Conservation (phyloP, 2,797 vertebrate species). For the Rhincodon typus region DNA sequence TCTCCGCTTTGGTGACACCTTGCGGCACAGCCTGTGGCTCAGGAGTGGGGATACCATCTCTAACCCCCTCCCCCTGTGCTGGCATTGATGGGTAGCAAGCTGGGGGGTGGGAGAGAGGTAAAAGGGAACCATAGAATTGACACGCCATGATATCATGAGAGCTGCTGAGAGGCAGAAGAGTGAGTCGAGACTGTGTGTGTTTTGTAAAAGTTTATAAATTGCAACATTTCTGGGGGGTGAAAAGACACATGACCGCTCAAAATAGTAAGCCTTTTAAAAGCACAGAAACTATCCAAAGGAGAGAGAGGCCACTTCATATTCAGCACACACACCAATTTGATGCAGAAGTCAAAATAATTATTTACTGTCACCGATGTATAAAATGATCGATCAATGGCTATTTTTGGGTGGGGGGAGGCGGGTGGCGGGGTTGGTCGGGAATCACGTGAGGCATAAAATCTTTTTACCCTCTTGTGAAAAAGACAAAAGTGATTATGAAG, state of each 20-base stretch:
- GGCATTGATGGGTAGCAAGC: neutral
- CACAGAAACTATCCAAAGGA: neutral
- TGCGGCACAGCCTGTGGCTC: neutral
- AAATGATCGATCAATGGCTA: neutral
- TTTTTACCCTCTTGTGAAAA: neutral
- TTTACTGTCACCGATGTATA: neutral
- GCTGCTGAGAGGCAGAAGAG: neutral
- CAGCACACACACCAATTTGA: neutral
- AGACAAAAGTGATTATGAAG: neutral
- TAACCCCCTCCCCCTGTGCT: neutral
- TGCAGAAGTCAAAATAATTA: neutral
- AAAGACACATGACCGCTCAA: neutral
- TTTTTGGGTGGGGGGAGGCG: neutral
- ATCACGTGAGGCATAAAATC: neutral
- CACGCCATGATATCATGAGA: too few relatives aligned
- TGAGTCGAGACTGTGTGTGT: neutral
- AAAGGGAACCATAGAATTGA: neutral
- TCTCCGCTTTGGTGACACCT: neutral
- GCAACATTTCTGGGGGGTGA: neutral
- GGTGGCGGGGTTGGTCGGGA: neutral
- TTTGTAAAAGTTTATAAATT: neutral
- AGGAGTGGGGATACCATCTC: neutral
- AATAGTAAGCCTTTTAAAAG: neutral
- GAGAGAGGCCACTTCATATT: neutral
- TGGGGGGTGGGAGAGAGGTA: neutral